phyloP scores from a whole-genome alignment of 2,888 invertebrate genomes.

The Ochropleura leucogaster region DNA sequence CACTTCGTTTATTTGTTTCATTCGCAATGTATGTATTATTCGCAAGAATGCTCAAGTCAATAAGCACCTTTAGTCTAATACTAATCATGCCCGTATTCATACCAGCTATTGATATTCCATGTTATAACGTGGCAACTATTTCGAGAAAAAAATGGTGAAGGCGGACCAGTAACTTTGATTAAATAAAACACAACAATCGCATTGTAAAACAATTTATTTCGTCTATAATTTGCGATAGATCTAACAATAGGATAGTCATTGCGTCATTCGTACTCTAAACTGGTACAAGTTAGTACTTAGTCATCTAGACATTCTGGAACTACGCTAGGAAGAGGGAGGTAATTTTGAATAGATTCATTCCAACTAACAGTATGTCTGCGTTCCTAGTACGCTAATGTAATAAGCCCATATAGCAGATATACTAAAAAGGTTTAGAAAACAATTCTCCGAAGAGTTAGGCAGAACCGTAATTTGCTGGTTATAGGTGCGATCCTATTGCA shows the following conservation, averaged over 20 bases:
- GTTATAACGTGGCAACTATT: too few species aligned
- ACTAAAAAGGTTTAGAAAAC: not conserved
- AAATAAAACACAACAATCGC: slow-evolving; percentile 52
- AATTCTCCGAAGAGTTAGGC: not conserved
- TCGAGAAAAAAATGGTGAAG: too few species aligned
- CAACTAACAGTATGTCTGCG: slow-evolving; percentile 38
- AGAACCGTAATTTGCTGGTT: not conserved
- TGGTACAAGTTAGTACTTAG: slow-evolving; percentile 41
- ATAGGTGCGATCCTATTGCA: not conserved
- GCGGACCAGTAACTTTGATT: too few species aligned
- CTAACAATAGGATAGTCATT: slow-evolving; percentile 64
- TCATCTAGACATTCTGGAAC: slow-evolving; percentile 25
- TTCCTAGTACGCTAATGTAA: slow-evolving; percentile 10
- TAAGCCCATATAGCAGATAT: not conserved
- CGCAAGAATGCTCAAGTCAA: too few species aligned
- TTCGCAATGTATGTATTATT: too few species aligned
- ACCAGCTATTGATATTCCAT: too few species aligned
- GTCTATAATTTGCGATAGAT: slow-evolving; percentile 67
- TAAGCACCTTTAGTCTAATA: too few species aligned
- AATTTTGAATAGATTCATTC: slow-evolving; percentile 46
- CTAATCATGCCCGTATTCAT: too few species aligned
- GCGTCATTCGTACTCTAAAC: slow-evolving; percentile 39
- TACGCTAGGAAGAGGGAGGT: slow-evolving; percentile 52
- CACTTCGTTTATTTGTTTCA: too few species aligned
- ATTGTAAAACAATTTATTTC: slow-evolving; percentile 74